These are phyloP conservation scores for Philotrypesis tridentata DNA, from an alignment of 1,140 invertebrate genomes.

Conservation along the genomic window DNA sequence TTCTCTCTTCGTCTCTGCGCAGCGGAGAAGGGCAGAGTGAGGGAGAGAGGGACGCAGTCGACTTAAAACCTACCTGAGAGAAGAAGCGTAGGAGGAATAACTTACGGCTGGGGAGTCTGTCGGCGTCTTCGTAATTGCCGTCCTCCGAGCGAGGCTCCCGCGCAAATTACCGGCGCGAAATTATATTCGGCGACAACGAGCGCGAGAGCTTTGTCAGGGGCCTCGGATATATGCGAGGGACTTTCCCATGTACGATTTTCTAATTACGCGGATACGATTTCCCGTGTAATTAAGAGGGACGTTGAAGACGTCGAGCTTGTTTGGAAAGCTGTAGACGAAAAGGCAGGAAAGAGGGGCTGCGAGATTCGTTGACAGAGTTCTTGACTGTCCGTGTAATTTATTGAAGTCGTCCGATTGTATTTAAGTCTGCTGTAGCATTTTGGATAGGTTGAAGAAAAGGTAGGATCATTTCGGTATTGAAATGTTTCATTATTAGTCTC, in stretches of 20 bases:
- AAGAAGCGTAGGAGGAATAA: conserved; percentile 5
- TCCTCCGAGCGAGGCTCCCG: not conserved
- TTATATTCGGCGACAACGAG: conserved; percentile 3
- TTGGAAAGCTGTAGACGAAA: not conserved
- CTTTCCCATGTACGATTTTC: conserved; percentile 10
- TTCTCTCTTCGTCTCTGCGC: too few species aligned
- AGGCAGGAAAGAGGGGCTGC: too few species aligned
- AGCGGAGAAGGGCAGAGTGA: too few species aligned
- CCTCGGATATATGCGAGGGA: not conserved
- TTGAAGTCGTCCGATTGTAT: too few species aligned
- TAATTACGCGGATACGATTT: conserved; percentile 14
- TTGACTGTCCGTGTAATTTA: not conserved
- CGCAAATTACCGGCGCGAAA: not conserved
- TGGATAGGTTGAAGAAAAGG: too few species aligned
- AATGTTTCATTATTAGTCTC: too few species aligned
- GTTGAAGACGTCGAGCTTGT: not conserved
- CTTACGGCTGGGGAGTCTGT: not conserved
- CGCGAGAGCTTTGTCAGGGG: not conserved
- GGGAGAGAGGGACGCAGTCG: not conserved
- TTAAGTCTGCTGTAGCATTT: too few species aligned
- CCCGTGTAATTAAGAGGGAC: conserved; percentile 1
- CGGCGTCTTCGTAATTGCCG: conserved; percentile 12
- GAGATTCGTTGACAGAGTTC: too few species aligned
- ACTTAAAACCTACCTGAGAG: not conserved
- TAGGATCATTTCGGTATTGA: too few species aligned